Percentiles rank a stretch among this genome's conserved stretches.
Conservation (phyloP, 2,888 invertebrate species). For the Ptychoptera contaminata region DNA sequence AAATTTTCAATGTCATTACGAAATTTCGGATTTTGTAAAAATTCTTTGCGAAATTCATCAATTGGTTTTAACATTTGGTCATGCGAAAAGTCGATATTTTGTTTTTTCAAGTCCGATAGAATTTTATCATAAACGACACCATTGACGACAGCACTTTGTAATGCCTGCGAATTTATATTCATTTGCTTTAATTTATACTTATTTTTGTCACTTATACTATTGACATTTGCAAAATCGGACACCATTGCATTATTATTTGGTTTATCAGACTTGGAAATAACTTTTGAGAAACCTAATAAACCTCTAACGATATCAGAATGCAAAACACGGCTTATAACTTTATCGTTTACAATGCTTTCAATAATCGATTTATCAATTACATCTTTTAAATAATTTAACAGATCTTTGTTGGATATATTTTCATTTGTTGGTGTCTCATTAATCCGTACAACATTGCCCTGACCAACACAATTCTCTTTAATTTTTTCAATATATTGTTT, state of each 20-base stretch:
- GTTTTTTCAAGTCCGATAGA: constrained; percentile 34
- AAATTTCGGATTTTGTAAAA: constrained; percentile 36
- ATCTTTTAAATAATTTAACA: neutral
- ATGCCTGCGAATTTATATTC: constrained; percentile 38
- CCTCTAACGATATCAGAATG: constrained; percentile 22
- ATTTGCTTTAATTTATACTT: constrained; percentile 35
- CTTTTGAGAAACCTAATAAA: too few species aligned
- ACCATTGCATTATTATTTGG: too few species aligned
- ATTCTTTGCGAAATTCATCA: constrained; percentile 40
- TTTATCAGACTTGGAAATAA: neutral
- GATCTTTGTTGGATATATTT: neutral
- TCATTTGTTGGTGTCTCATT: constrained; percentile 21
- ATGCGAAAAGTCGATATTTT: constrained; percentile 36
- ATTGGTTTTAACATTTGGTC: constrained; percentile 42
- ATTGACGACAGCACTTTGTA: constrained; percentile 40
- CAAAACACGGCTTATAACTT: constrained; percentile 24
- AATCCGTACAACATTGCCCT: constrained; percentile 52
- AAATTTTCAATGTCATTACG: constrained; percentile 38
- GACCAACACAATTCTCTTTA: constrained; percentile 55
- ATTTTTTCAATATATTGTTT: constrained; percentile 41
- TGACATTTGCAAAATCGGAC: too few species aligned
- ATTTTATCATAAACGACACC: constrained; percentile 42
- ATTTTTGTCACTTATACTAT: neutral
- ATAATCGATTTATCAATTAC: neutral
- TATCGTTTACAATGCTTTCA: constrained; percentile 23